Base-by-base conservation (phyloP, 2,888 invertebrate genomes). In the Baccha elongata region DNA sequence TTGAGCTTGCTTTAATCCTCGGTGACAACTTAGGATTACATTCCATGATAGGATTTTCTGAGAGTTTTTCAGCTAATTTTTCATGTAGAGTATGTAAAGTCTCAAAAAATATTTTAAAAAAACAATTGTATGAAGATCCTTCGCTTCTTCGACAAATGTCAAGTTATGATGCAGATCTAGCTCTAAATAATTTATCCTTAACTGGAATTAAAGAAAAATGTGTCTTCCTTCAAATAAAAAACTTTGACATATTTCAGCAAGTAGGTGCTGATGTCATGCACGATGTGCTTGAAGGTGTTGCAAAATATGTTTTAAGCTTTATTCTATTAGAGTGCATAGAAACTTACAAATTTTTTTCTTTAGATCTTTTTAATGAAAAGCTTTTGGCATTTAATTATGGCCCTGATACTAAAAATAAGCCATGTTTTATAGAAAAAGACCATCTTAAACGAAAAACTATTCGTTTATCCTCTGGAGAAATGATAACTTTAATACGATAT, bases 51-150 rank as follows among this genome's bases (percentile, higher is more conserved):
- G 37, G 37, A 7, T 37, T 37, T 37, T n/a, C n/a, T 3, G 37
- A 37, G 7, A n/a, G n/a, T n/a, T n/a, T n/a, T n/a, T n/a, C n/a
- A n/a, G n/a, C n/a, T n/a, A n/a, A n/a, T n/a, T n/a, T 48, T 48
- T 48, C 48, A 0, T 48, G 48, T 13, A 48, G 48, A 48, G 48
- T 48, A 26, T 48, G 48, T 13, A 48, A 48, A 15, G 48, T 26
- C 48, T 3, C 48, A 26, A 48, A 48, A 48, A 15, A 48, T 11
- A 26, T 6, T 21, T 46, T 6, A 21, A 48, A 48, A 26, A 13
- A 7, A 48, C 48, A 48, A 3, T 48, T 26, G 2, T 48, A 26
- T 48, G 48, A 48, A 3, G 48, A 48, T 26, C 11, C 8, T 13
- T 1, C 6, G 0, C 48, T 26, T 26, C 48, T 48, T 48, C 26